These are phyloP conservation scores for Aelia acuminata DNA, from an alignment of 2,888 invertebrate genomes.

Conservation along the genomic window DNA sequence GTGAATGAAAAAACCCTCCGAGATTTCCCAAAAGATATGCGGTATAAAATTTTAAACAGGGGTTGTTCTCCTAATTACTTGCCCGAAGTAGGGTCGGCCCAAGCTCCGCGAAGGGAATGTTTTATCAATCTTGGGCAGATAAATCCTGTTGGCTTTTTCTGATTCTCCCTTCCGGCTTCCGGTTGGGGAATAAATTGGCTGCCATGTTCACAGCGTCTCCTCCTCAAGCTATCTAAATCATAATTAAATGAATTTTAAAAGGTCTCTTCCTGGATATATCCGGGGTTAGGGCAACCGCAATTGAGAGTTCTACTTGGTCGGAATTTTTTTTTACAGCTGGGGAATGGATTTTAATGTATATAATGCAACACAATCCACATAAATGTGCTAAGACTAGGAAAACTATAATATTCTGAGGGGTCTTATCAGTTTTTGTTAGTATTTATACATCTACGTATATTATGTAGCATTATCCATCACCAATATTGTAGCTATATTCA, in stretches of 20 bases:
- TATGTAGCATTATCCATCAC: too few relatives aligned
- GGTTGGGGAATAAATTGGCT: slow-evolving; percentile 57
- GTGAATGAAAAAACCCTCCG: slow-evolving; percentile 3
- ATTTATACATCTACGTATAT: too few relatives aligned
- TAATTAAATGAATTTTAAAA: slow-evolving; percentile 56
- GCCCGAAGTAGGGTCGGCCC: not conserved
- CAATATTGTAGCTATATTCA: too few relatives aligned
- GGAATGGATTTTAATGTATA: not conserved
- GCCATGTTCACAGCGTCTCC: slow-evolving; percentile 52
- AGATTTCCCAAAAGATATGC: slow-evolving; percentile 51
- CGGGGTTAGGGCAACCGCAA: not conserved
- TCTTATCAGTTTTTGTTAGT: too few relatives aligned
- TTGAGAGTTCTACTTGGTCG: not conserved
- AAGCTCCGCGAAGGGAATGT: slow-evolving; percentile 36
- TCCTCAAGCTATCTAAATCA: slow-evolving; percentile 33
- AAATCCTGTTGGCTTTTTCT: slow-evolving; percentile 50
- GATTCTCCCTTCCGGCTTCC: slow-evolving; percentile 32
- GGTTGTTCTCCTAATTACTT: slow-evolving; percentile 50
- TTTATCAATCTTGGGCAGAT: slow-evolving; percentile 56
- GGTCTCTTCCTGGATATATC: slow-evolving; percentile 30
- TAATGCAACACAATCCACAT: too few relatives aligned
- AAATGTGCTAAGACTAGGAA: too few relatives aligned
- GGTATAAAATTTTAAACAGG: slow-evolving; percentile 50
- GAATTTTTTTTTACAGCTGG: not conserved
- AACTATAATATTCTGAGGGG: too few relatives aligned